A percentile compares a stretch with the other conserved stretches of the same genome.
Conservation (phyloP, 64 coral and sea anemone species). For the Astreopora myriophthalma region DNA sequence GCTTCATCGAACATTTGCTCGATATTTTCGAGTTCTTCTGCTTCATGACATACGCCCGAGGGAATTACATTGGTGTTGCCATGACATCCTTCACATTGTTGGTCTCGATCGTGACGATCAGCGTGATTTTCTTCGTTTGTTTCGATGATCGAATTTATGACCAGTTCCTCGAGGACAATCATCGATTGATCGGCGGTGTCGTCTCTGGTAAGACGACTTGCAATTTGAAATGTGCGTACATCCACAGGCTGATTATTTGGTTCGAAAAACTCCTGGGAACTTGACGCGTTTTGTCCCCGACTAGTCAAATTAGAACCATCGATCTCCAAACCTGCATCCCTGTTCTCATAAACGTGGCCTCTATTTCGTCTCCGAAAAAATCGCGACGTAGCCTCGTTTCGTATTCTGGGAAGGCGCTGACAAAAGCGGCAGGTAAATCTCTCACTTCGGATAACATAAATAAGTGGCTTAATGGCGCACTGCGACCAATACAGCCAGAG, state of each 20-base stretch:
- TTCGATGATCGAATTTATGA: neutral
- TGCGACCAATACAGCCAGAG: constrained; percentile 10
- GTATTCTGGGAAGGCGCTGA: no score
- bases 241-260: neutral
- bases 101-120: neutral
- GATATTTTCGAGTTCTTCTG: neutral
- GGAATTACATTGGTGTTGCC: neutral
- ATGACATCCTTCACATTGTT: no score
- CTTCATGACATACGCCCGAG: neutral
- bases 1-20: neutral
- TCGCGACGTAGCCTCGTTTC: neutral
- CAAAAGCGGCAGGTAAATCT: neutral
- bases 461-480: neutral
- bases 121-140: neutral
- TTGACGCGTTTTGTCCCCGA: neutral
- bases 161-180: neutral
- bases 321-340: neutral
- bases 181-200: neutral
- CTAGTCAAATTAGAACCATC: no score
- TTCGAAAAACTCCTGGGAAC: neutral
- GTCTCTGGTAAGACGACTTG: no score
- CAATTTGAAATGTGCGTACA: neutral
- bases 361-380: neutral
- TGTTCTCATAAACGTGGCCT: neutral
- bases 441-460: neutral